Evolutionary conservation across 1,140 invertebrate species (phyloP).

Genomic region (Pachypeltis micranthus): DNA sequence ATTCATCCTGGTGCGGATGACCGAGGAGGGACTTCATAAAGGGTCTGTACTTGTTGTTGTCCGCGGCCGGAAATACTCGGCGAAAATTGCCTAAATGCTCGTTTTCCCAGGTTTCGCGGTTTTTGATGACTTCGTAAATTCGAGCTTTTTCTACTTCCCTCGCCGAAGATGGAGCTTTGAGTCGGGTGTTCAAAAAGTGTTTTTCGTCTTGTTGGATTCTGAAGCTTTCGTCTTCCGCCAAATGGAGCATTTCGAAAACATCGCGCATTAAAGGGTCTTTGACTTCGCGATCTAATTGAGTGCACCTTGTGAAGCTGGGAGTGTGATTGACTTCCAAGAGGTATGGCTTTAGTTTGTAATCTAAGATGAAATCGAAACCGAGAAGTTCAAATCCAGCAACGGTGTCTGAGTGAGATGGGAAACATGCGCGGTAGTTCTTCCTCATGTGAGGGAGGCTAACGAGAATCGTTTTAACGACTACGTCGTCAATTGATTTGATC

Average conservation of each 20-base stretch:
- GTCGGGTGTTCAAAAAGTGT: conserved; percentile 32
- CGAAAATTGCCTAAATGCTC: conserved; percentile 63
- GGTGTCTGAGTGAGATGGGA: conserved; percentile 68
- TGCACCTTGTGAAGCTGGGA: conserved; percentile 79
- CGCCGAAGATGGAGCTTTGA: not conserved
- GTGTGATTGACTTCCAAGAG: conserved; percentile 85
- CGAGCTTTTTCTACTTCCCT: conserved; percentile 4
- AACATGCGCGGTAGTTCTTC: conserved; percentile 77
- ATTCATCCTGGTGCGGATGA: no score
- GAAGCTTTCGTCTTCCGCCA: conserved; percentile 64
- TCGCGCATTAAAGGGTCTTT: conserved; percentile 68
- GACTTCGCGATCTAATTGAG: conserved; percentile 66
- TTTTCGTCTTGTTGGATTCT: conserved; percentile 57
- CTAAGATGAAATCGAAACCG: conserved; percentile 76
- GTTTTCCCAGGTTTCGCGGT: conserved; percentile 60
- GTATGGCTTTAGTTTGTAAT: conserved; percentile 68
- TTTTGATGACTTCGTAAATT: conserved; percentile 3
- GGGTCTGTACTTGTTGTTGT: conserved; percentile 47
- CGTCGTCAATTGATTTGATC: conserved; percentile 72
- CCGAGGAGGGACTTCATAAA: no score
- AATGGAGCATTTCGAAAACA: conserved; percentile 70
- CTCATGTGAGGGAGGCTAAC: conserved; percentile 72
- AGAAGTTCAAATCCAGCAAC: conserved; percentile 82
- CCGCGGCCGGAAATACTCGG: conserved; percentile 40
- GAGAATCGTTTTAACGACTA: conserved; percentile 82